Base-by-base conservation (phyloP, 2,888 invertebrate genomes). In the Cerastis rubricosa region DNA sequence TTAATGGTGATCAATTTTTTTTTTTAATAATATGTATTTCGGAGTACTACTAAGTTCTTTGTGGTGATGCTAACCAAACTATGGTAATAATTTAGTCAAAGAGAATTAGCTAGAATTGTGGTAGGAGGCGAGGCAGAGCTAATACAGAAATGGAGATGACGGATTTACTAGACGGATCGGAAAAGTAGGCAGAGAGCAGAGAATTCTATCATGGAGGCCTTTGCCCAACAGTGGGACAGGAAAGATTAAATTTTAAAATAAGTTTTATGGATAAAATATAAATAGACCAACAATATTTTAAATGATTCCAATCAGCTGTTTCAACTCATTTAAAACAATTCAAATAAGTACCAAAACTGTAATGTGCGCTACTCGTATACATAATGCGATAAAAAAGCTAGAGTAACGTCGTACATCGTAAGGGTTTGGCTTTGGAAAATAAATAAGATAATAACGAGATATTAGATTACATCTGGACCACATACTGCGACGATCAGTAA, bases 391-490 rank as follows among this genome's bases (percentile, higher is more conserved):
- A 78, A 77, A 83, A 83, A 80, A 76, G 80, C 61, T 83, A 76
- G 40, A 70, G 66, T 68, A 66, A 83, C 66, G 45, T 64, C 45
- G 76, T 66, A 72, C 70, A 68, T 67, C 61, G 83, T 71, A 76
- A 81, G 71, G 85, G 82, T 73, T 78, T 68, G 77, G 77, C 71
- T 75, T 49, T 73, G 76, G 72, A 83, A 82, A 84, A 84, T 78
- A 83, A 87, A 81, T 79, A 83, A 83, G 71, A 85, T 74, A 87
- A 84, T 84, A 86, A 84, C 74, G 78, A 83, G 75, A 80, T 82
- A 76, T 87, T 85, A 85, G 85, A 87, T 88, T 88, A 87, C 83
- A 85, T 80, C 87, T 85, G 79, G 85, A 89, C 86, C 86, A 83
- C 88, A 88, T 87, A 85, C 83, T 82, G 84, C 40, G 84, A 79